phyloP scores from a whole-genome alignment of 2,888 invertebrate species.

The Hyles lineata region DNA sequence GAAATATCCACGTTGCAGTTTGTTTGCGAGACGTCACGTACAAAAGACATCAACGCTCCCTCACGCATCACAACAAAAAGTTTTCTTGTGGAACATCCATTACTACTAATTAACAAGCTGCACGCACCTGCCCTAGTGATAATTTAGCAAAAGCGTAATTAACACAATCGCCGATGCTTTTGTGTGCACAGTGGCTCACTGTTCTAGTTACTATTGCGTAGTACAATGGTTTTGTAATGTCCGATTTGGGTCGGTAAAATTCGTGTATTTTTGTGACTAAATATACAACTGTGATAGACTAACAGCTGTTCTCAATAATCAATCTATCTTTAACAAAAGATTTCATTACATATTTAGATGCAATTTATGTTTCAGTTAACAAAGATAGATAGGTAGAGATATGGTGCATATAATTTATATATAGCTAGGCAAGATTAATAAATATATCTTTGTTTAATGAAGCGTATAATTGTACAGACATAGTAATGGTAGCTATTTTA shows the following conservation, averaged over 20 bases:
- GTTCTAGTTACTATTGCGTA: slow-evolving; percentile 47
- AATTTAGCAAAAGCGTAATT: slow-evolving; percentile 56
- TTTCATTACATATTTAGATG: too few species aligned
- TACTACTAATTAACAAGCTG: slow-evolving; percentile 27
- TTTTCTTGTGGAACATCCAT: slow-evolving; percentile 17
- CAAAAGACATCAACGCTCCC: slow-evolving; percentile 22
- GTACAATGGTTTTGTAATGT: slow-evolving; percentile 25
- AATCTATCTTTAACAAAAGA: too few species aligned
- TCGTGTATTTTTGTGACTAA: not conserved
- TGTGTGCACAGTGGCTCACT: slow-evolving; percentile 43
- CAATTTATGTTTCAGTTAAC: too few species aligned
- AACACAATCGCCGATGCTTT: slow-evolving; percentile 52
- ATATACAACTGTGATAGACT: not conserved
- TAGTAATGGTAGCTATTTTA: too few species aligned
- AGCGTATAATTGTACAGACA: too few species aligned
- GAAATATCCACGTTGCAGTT: not conserved
- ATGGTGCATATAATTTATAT: too few species aligned
- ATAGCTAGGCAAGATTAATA: too few species aligned
- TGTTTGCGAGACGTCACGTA: not conserved
- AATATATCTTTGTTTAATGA: too few species aligned
- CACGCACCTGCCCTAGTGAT: slow-evolving; percentile 43
- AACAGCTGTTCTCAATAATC: too few species aligned
- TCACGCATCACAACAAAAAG: not conserved
- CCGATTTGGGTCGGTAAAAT: slow-evolving; percentile 17
- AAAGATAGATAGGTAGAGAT: too few species aligned